Conservation (phyloP, 2,888 invertebrate species). For the Atethmia centrago region DNA sequence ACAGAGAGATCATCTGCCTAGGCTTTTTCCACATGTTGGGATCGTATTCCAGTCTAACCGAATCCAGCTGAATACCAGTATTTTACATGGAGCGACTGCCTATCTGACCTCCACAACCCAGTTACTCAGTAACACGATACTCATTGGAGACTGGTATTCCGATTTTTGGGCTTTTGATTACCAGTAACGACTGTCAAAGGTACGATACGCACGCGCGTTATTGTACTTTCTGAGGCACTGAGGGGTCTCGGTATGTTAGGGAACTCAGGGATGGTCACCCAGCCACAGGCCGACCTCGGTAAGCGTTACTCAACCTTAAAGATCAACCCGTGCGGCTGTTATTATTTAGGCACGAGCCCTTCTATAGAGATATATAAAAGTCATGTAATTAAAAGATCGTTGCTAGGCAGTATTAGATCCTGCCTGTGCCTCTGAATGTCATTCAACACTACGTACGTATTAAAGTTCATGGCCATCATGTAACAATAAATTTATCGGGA, state of each 20-base stretch:
- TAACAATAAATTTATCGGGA: background rate
- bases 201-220: background rate
- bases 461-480: background rate
- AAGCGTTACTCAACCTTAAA: background rate
- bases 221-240: background rate
- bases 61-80: no score
- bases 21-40: background rate
- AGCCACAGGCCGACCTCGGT: background rate
- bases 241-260: background rate
- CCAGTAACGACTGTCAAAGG: background rate
- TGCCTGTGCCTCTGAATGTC: background rate
- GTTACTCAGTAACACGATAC: no score
- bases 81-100: no score
- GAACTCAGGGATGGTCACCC: no score
- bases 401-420: constrained; percentile 7
- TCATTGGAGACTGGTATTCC: background rate
- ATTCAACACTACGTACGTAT: background rate
- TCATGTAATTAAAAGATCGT: background rate
- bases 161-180: background rate
- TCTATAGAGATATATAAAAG: no score
- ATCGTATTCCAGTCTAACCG: background rate
- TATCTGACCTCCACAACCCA: no score
- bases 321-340: background rate
- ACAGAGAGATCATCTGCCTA: no score
- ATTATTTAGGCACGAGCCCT: no score